A percentile compares a stretch with the other conserved stretches of the same genome.
Evolutionary conservation across 2,113 vertebrate genomes (phyloP).

Genomic region (Melanerpes formicivorus): DNA sequence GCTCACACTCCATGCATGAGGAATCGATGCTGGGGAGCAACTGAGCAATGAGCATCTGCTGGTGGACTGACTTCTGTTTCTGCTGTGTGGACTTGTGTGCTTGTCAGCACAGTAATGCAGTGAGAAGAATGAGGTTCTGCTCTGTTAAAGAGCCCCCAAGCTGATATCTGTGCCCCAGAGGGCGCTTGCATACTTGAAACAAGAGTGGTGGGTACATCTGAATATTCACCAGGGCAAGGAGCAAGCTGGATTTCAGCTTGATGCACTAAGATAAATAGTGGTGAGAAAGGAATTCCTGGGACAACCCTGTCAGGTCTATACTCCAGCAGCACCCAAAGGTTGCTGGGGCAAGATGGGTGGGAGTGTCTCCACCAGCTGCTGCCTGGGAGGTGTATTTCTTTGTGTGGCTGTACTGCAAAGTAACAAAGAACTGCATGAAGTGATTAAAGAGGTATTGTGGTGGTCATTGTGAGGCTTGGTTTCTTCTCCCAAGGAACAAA

Average conservation of each 20-base stretch:
- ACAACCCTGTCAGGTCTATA: too few species aligned
- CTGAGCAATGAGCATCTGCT: accelerated
- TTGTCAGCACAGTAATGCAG: not conserved
- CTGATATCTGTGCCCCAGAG: not conserved
- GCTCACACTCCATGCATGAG: accelerated
- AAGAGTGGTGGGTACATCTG: not conserved
- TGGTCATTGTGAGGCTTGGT: not conserved
- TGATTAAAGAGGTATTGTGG: not conserved
- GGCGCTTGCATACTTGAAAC: accelerated
- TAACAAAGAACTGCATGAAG: not conserved
- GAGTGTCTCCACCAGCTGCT: not conserved
- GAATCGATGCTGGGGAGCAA: accelerated
- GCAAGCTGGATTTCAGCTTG: too few species aligned
- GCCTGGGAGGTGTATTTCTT: not conserved
- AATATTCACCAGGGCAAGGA: not conserved
- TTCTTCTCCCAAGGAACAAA: too few species aligned
- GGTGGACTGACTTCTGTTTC: not conserved
- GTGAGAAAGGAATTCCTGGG: too few species aligned
- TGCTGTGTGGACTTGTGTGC: not conserved
- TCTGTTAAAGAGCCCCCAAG: not conserved
- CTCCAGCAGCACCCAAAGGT: too few species aligned
- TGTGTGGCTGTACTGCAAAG: not conserved
- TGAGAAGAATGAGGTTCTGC: not conserved
- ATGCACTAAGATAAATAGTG: too few species aligned
- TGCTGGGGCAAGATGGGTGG: not conserved